phyloP scores from a whole-genome alignment of 1,140 invertebrate genomes.

The Cydia amplana region DNA sequence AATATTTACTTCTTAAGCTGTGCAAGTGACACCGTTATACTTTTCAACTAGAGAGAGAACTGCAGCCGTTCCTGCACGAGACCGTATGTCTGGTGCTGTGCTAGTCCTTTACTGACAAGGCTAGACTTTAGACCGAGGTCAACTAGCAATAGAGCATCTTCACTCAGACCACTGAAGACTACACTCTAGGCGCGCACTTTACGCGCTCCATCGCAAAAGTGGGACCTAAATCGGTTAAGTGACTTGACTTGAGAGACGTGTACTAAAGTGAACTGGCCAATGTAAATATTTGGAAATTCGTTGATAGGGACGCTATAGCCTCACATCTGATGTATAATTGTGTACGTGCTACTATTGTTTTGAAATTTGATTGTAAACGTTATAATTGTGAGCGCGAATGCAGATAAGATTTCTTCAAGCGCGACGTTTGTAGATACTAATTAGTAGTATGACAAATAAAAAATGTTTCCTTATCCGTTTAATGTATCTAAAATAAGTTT shows the following conservation, averaged over 20 bases:
- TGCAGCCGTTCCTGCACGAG: too few species aligned
- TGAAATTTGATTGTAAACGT: too few species aligned
- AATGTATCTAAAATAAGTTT: too few species aligned
- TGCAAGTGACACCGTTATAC: too few species aligned
- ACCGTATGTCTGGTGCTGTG: neutral
- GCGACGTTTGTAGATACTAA: neutral
- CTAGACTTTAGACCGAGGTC: neutral
- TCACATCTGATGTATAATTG: neutral
- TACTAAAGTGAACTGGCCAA: neutral
- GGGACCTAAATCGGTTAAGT: neutral
- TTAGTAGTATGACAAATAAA: neutral
- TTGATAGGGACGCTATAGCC: neutral
- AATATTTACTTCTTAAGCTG: too few species aligned
- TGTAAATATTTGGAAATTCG: neutral
- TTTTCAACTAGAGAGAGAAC: too few species aligned
- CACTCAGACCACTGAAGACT: neutral
- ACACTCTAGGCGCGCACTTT: neutral
- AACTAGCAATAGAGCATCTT: neutral
- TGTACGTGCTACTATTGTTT: neutral
- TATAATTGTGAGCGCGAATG: too few species aligned
- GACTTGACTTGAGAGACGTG: constrained; percentile 1
- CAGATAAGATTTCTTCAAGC: too few species aligned
- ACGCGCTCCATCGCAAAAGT: neutral
- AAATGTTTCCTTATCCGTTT: too few species aligned
- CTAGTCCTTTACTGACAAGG: neutral